Percentiles rank a stretch among this genome's conserved stretches.
These are phyloP conservation scores for Probosciger aterrimus DNA, from an alignment of 2,113 vertebrate species.

Conservation along the genomic window DNA sequence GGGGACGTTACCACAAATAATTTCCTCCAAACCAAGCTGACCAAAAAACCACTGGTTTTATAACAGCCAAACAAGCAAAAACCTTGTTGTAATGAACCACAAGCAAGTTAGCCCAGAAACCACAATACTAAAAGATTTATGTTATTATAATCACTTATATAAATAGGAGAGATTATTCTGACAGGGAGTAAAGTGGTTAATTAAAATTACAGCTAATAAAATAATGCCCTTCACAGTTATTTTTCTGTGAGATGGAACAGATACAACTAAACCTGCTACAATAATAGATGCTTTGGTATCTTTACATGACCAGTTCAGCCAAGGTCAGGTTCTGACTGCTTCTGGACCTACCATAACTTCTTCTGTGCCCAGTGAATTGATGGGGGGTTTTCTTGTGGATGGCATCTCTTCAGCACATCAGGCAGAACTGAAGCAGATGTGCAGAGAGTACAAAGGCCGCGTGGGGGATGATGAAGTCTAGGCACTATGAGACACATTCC, in stretches of 20 bases:
- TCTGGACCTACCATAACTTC: not conserved
- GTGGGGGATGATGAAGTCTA: not conserved
- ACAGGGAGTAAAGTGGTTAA: not conserved
- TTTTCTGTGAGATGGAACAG: not conserved
- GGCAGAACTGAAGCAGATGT: not conserved
- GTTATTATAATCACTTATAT: not conserved
- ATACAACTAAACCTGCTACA: not conserved
- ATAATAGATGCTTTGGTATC: not conserved
- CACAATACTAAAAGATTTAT: not conserved
- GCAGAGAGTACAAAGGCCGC: not conserved
- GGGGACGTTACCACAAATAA: not conserved
- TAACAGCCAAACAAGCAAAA: not conserved
- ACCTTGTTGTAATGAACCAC: not conserved
- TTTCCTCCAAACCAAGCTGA: not conserved
- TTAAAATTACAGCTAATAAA: slow-evolving; percentile 1
- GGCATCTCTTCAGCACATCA: not conserved
- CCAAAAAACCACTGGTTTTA: not conserved
- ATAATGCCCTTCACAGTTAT: not conserved
- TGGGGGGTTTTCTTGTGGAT: not conserved
- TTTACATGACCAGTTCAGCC: not conserved
- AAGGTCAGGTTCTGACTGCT: not conserved
- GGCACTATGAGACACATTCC: not conserved
- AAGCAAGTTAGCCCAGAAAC: not conserved
- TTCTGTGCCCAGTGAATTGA: not conserved
- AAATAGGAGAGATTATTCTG: not conserved